Conservation (phyloP, 2,113 vertebrate genomes). For the Hipposideros armiger region DNA sequence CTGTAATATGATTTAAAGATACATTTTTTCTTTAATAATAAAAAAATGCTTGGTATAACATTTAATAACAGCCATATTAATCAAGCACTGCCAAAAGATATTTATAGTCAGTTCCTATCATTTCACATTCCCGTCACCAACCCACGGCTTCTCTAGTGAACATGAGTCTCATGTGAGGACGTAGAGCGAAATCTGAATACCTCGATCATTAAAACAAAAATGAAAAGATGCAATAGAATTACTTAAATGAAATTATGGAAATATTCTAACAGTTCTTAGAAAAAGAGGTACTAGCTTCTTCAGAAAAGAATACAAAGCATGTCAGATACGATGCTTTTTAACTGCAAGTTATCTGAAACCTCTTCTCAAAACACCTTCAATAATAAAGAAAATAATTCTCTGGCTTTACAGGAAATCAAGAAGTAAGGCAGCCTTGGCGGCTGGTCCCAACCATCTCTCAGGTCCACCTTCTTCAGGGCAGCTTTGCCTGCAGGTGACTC, state of each 20-base stretch:
- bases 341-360: neutral
- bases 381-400: neutral
- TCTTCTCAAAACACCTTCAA: neutral
- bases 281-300: neutral
- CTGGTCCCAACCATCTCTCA: neutral
- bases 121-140: conserved; percentile 36
- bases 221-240: neutral
- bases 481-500: neutral
- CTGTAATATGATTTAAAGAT: conserved; percentile 74
- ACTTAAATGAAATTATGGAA: conserved; percentile 25
- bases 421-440: neutral
- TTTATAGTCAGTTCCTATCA: conserved; percentile 50
- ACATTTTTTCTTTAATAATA: conserved; percentile 71
- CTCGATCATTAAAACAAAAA: neutral
- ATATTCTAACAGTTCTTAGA: neutral
- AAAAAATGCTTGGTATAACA: conserved; percentile 73
- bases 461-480: neutral
- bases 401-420: neutral
- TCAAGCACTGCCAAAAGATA: conserved; percentile 69
- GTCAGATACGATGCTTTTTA: neutral
- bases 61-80: conserved; percentile 77
- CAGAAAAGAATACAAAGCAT: neutral
- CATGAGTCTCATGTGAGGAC: neutral
- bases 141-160: neutral
- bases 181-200: neutral